Evolutionary conservation across 2,888 invertebrate genomes (phyloP), one percentile per base, ranked within the genome.

Genomic region (Harmothoe impar): DNA sequence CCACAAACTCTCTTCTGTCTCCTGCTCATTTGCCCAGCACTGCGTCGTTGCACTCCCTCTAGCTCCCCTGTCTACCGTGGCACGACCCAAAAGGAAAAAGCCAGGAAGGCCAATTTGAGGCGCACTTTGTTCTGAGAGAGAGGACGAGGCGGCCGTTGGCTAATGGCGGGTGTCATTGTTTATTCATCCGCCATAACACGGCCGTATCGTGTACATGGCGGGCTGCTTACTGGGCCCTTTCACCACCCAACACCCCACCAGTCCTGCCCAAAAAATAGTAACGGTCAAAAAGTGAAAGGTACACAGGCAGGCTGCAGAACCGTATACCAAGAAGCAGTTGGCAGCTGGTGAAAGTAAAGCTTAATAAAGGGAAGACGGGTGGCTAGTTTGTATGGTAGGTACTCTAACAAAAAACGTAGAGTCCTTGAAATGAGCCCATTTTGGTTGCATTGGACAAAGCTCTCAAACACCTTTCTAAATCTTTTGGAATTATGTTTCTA

Each of bases 91-190:
- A 78, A 78, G 35, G 78, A 78, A 78, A 62, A 62, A 62, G 62
- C 12, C 62, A 62, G 62, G 62, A 62, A 62, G 62, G 33, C 78
- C 78, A 78, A 78, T 62, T 78, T 78, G 31, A 78, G 78, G 52
- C 0, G 43, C 84, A 84, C 84, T 84, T 84, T 84, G 84, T 84
- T 84, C 43, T 84, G 84, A 84, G 86, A 86, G 86, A 10, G 0
- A n/a, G 17, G 15, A n/a, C 31, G 54, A 86, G 29, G 17, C 43
- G 43, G 86, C n/a, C 54, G 54, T 54, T 25, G 52, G 54, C 31
- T 86, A 86, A 86, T 86, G 86, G 86, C 29, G 3, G 56, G 23
- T 84, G 84, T 86, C 86, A 86, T 86, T 86, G 86, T 86, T 86
- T 86, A 86, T 86, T 86, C 52, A 86, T 86, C 86, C 81, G 10